Evolutionary conservation across 2,113 vertebrate genomes (phyloP), one percentile per base, ranked within the genome.

Genomic region (Rattus norvegicus): DNA sequence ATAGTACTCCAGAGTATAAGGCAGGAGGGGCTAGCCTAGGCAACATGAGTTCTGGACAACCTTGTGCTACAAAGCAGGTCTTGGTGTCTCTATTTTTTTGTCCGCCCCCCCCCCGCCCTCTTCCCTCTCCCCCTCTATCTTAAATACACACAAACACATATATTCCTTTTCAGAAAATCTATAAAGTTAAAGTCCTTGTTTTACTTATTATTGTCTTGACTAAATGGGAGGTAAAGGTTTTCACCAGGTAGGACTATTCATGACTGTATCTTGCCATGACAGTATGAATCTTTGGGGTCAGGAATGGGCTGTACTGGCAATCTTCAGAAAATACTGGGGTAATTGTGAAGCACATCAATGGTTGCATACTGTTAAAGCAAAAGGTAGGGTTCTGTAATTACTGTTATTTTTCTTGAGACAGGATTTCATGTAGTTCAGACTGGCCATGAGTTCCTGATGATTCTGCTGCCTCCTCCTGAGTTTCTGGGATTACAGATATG

Each of bases 151-250:
- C 56, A 14, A 24, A n/a, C 11, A 69, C 11, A 11, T 11, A 12
- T 20, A 47, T 72, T 28, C 2, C 36, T 72, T 2, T 47, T 26
- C 30, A 22, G 47, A 61, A 81, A 76, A 76, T 93, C 80, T 73
- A 0, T 30, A 84, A n/a, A 24, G 70, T 81, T 30, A 84, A n/a
- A 24, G 70, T 81, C 4, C 26, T 95, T 77, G 49, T 33, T 65
- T 91, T 73, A 91, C 75, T 24, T 93, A 73, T 94, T 36, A 28
- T 47, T 69, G 59, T 95, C 73, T 75, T 92, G 7, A 14, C n/a
- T 86, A 90, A 93, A 33, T 72, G 69, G 81, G 70, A 90, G 76
- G 24, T 43, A 7, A 47, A 79, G 86, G 5, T 86, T 94, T 96
- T 80, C 13, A 24, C 70, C 30, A 63, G 28, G 20, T 43, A 65